Evolutionary conservation across 2,888 invertebrate genomes (phyloP).

Genomic region (Limnephilus auricula): DNA sequence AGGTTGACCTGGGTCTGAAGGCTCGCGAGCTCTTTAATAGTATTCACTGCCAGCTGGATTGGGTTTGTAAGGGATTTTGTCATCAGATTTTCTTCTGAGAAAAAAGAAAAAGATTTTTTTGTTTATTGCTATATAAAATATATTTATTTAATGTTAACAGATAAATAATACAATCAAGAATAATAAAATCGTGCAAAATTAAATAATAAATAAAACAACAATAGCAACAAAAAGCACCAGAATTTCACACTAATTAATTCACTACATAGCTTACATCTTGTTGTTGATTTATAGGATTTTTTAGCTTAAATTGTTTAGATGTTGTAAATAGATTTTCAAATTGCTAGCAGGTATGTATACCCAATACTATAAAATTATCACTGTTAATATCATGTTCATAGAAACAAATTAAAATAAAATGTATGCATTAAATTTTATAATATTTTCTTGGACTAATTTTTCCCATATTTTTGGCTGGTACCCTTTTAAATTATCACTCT

Average conservation of each 20-base stretch:
- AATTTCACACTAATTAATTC: not conserved
- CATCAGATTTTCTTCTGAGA: constrained; percentile 71
- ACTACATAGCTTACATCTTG: not conserved
- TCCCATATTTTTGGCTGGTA: too few species aligned
- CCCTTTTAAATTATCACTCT: too few species aligned
- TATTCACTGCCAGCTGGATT: constrained; percentile 74
- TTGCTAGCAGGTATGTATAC: too few species aligned
- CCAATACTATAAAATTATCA: too few species aligned
- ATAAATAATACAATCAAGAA: not conserved
- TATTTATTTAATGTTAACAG: not conserved
- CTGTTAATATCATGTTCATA: too few species aligned
- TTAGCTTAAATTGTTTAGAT: too few species aligned
- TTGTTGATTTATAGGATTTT: too few species aligned
- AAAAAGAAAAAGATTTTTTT: constrained; percentile 64
- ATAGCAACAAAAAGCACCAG: not conserved
- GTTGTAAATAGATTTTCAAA: too few species aligned
- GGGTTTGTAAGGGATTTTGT: constrained; percentile 74
- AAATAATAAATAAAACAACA: not conserved
- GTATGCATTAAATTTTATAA: too few species aligned
- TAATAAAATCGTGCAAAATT: not conserved
- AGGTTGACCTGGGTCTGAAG: constrained; percentile 73
- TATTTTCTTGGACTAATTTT: too few species aligned
- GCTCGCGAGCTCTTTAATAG: constrained; percentile 73
- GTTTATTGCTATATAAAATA: constrained; percentile 57
- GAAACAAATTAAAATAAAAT: too few species aligned